These are phyloP conservation scores for Thymelicus acteon DNA, from an alignment of 2,888 invertebrate genomes.

Conservation along the genomic window DNA sequence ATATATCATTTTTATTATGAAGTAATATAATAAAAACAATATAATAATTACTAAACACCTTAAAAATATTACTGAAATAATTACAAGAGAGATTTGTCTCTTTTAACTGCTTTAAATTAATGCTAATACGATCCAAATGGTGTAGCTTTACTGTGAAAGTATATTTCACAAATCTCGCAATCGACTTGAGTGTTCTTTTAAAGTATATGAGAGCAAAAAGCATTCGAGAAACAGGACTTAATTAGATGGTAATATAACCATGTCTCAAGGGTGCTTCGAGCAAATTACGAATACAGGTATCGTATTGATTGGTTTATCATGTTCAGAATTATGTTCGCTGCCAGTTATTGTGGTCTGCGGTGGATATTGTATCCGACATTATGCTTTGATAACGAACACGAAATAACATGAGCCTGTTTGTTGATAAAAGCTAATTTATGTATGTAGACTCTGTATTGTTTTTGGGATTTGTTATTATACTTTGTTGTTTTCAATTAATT, in stretches of 20 bases:
- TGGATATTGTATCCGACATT: constrained; percentile 30
- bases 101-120: constrained; percentile 47
- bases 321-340: constrained; percentile 27
- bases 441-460: not conserved
- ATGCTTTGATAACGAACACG: constrained; percentile 25
- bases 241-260: constrained; percentile 33
- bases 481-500: too few species aligned
- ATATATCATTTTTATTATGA: too few species aligned
- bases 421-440: not conserved
- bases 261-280: constrained; percentile 29
- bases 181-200: constrained; percentile 24
- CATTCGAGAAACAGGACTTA: constrained; percentile 20
- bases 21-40: too few species aligned
- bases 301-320: constrained; percentile 34
- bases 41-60: not conserved
- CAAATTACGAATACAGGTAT: constrained; percentile 29
- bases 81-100: constrained; percentile 10
- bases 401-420: constrained; percentile 1
- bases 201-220: constrained; percentile 24
- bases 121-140: constrained; percentile 65
- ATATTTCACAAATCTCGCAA: constrained; percentile 23
- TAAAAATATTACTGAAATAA: not conserved
- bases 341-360: constrained; percentile 33
- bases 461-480: not conserved
- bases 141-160: constrained; percentile 31